phyloP scores from a whole-genome alignment of 2,113 vertebrate species.

The Sorex fumeus region DNA sequence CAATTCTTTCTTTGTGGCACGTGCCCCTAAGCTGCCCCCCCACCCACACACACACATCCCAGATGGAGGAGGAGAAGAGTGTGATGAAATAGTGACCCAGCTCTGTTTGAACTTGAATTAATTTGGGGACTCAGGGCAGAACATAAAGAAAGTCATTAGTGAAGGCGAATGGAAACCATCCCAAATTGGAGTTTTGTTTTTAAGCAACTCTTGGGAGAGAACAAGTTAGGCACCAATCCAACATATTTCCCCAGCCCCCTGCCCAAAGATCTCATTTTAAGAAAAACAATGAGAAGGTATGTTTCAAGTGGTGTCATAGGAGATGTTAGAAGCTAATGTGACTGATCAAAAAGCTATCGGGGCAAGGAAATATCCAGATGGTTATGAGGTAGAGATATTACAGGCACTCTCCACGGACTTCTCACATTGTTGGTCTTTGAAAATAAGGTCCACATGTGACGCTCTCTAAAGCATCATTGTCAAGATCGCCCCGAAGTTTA shows the following conservation, averaged over 20 bases:
- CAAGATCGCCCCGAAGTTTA: neutral
- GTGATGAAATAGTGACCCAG: neutral
- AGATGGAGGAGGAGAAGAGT: neutral
- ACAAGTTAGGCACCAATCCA: constrained; percentile 60
- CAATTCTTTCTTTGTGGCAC: neutral
- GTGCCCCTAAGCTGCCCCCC: too few species aligned
- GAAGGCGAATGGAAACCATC: constrained; percentile 73
- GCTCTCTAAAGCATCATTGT: constrained; percentile 52
- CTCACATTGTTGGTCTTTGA: constrained; percentile 57
- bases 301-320: constrained; percentile 75
- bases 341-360: constrained; percentile 74
- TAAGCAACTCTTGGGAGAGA: constrained; percentile 62
- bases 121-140: neutral
- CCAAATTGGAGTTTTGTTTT: constrained; percentile 70
- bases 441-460: neutral
- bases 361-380: constrained; percentile 63
- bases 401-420: constrained; percentile 38
- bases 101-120: constrained; percentile 55
- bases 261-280: constrained; percentile 71
- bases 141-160: constrained; percentile 67
- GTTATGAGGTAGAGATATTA: constrained; percentile 49
- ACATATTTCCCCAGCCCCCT: constrained; percentile 14
- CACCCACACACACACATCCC: neutral
- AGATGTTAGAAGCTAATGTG: constrained; percentile 65
- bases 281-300: constrained; percentile 69